A percentile compares a stretch with the other conserved stretches of the same genome.
phyloP scores from a whole-genome alignment of 1,140 invertebrate species.

The Papilio helenus region DNA sequence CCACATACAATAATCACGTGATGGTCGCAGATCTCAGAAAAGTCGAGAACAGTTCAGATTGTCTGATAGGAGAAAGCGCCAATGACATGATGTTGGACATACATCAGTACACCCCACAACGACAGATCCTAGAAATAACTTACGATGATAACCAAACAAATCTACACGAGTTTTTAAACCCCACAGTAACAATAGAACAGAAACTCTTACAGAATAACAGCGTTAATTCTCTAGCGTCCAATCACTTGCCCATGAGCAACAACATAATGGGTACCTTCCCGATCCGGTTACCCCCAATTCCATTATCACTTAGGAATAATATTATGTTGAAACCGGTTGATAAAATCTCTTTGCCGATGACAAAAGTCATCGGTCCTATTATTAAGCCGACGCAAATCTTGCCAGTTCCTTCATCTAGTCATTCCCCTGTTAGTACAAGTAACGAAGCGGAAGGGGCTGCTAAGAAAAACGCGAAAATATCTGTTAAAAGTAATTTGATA shows the following conservation, averaged over 20 bases:
- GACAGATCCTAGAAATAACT: constrained; percentile 58
- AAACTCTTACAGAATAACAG: constrained; percentile 63
- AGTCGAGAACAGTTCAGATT: constrained; percentile 76
- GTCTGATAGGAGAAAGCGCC: constrained; percentile 68
- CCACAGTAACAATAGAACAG: constrained; percentile 67
- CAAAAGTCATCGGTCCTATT: constrained; percentile 72
- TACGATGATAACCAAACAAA: constrained; percentile 62
- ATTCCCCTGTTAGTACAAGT: constrained; percentile 68
- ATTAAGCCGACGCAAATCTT: constrained; percentile 77
- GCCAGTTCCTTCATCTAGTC: constrained; percentile 70
- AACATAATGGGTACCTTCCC: constrained; percentile 78
- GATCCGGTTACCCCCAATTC: constrained; percentile 64
- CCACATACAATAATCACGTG: constrained; percentile 58
- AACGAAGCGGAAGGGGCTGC: constrained; percentile 66
- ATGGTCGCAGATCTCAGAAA: constrained; percentile 68
- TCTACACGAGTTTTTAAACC: constrained; percentile 65
- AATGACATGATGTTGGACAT: constrained; percentile 63
- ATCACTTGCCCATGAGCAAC: constrained; percentile 62
- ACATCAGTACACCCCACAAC: constrained; percentile 62
- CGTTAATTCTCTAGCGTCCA: constrained; percentile 62
- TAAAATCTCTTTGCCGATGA: constrained; percentile 67
- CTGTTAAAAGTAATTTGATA: constrained; percentile 81
- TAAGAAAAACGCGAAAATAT: constrained; percentile 81
- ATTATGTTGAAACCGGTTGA: constrained; percentile 72
- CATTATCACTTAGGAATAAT: constrained; percentile 66